Conservation (phyloP, 2,113 vertebrate species). For the Haliaeetus leucogaster region DNA sequence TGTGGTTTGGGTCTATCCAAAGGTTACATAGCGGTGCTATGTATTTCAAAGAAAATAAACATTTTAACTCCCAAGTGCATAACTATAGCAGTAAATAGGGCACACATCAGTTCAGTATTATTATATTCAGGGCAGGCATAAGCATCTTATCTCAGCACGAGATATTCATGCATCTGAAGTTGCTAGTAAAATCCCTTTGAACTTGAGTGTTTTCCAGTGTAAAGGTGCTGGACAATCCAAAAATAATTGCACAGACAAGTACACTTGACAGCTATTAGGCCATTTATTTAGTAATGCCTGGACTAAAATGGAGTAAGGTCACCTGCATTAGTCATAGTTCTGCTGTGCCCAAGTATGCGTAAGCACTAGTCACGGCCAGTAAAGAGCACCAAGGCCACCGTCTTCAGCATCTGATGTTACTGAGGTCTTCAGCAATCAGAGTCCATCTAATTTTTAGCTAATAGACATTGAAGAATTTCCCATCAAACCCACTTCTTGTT, state of each 20-base stretch:
- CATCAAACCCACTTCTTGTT: not conserved
- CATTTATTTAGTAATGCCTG: conserved; percentile 29
- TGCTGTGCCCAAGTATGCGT: not conserved
- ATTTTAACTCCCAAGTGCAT: not conserved
- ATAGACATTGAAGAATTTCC: not conserved
- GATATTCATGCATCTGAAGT: not conserved
- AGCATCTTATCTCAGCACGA: not conserved
- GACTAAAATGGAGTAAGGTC: not conserved
- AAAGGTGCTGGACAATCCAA: not conserved
- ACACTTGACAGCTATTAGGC: not conserved
- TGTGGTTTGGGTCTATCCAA: not conserved
- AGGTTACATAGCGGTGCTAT: not conserved
- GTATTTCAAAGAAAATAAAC: not conserved
- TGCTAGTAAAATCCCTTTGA: not conserved
- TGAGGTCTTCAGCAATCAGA: not conserved
- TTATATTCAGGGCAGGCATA: not conserved
- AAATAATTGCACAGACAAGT: not conserved
- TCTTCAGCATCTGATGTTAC: not conserved
- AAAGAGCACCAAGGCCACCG: not conserved
- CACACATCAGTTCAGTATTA: not conserved
- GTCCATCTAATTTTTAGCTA: not conserved
- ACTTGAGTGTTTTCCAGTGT: not conserved
- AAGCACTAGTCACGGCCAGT: not conserved
- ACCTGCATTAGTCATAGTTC: not conserved
- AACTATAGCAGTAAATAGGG: not conserved